Base-by-base conservation (phyloP, 2,113 vertebrate genomes). In the Microtus richardsoni region DNA sequence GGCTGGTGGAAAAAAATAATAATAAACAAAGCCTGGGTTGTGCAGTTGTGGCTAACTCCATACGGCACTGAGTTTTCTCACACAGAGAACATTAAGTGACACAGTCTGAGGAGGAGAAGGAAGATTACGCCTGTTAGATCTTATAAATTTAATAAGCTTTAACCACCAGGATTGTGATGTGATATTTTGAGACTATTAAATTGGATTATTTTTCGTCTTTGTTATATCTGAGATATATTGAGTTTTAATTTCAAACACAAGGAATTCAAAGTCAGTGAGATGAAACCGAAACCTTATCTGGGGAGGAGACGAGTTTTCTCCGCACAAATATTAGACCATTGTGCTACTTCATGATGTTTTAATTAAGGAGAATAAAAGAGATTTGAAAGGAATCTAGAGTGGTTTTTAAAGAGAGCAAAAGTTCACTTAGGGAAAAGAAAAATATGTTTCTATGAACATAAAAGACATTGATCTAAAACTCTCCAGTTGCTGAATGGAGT, bases 221-320 rank as follows among this genome's bases (percentile, higher is more conserved):
- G 89, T 87, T 91, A 91, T 88, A 84, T 17, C 80, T 96, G 94
- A 96, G 82, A 94, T 94, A 85, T 78, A 92, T 60, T 96, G 33
- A 75, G 87, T 91, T 97, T 93, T 93, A 97, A 88, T 88, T 96
- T 94, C 96, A 93, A 86, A 91, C 95, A 91, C 21, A 8, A 78
- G 62, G 64, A 68, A 78, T 88, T 97, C 87, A 96, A 98, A 97
- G 88, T 54, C 90, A 95, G 28, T 97, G 39, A 97, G 95, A 95
- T n/a, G 3, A 95, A 98, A 97, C 96, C 0, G 0, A 97, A 98
- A 95, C 5, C 41, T 95, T 96, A 96, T 80, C 96, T 58, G 80
- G 82, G 30, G 66, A 90, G 8, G 6, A 89, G 33, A 12, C 33
- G 24, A 30, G 80, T 83, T 94, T 94, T 90, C 84, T 92, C 85